Base-by-base conservation (phyloP, 2,113 vertebrate species). In the Elachura formosa region DNA sequence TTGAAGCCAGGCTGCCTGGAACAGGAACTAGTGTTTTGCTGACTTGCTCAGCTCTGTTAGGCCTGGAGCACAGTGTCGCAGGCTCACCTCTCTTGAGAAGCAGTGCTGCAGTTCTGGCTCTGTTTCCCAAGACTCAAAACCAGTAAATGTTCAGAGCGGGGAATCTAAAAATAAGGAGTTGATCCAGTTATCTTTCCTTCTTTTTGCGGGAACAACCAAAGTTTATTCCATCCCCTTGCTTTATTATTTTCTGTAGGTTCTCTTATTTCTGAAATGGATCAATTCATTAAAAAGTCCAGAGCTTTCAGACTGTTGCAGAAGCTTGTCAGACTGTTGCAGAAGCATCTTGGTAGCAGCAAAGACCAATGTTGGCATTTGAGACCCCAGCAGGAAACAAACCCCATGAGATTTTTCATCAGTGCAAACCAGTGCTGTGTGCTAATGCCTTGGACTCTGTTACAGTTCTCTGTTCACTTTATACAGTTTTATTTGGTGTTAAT, bases 401-500 rank as follows among this genome's bases (percentile, higher is more conserved):
- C 18, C 1, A 0, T 72, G 38, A 14, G 5, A 11, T 68, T 54
- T 71, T 81, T 62, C 33, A 34, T 72, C 52, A 71, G 6, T 43
- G 22, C n/a, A 24, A 75, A 56, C 31, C 45, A 11, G 0, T 26
- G 11, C 51, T 69, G 45, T 34, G 54, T 85, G 68, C 71, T 63
- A 66, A 18, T 73, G 41, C n/a, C 24, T 84, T 81, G 43, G 16
- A 61, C 56, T 59, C 52, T 61, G 8, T 71, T 75, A 17, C 0
- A 80, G 59, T 83, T 73, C 48, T 77, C 38, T 72, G 33, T 26
- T 89, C 52, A 38, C 17, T 52, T 55, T 41, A 43, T 55, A 19
- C 22, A 14, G 62, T 72, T 96, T 89, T 94, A 94, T 94, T 95
- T 92, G 84, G 89, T 93, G 94, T 63, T 92, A 93, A 89, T 81